Percentiles rank a stretch among this genome's conserved stretches.
phyloP scores from a whole-genome alignment of 2,797 vertebrate genomes.

The Parauchenoglanis punctatus region DNA sequence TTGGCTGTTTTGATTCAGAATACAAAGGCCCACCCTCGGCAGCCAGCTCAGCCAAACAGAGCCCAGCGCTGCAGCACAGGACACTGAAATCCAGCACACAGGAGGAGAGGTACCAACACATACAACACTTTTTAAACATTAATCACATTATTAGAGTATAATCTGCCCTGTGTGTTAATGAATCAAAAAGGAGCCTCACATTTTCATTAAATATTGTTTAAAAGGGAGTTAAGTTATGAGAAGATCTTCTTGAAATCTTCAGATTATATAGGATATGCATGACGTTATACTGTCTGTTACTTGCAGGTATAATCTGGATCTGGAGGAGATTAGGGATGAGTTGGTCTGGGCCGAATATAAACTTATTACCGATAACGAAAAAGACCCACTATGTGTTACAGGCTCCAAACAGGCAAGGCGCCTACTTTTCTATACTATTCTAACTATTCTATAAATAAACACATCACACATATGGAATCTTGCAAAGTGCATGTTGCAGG shows the following conservation, averaged over 20 bases:
- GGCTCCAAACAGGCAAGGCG: conserved; percentile 79
- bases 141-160: background rate
- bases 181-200: background rate
- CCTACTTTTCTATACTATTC: background rate
- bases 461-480: background rate
- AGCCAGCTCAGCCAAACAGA: conserved; percentile 92
- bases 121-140: background rate
- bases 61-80: conserved; percentile 92
- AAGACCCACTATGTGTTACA: conserved; percentile 70
- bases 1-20: conserved; percentile 72
- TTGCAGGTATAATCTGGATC: conserved; percentile 76
- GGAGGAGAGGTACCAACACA: conserved; percentile 80
- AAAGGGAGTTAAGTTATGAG: background rate
- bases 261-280: background rate
- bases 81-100: conserved; percentile 71
- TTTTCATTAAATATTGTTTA: background rate
- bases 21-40: conserved; percentile 92
- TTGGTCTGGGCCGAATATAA: conserved; percentile 83
- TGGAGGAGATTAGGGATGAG: conserved; percentile 81
- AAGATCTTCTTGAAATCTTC: background rate
- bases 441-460: background rate
- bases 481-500: background rate
- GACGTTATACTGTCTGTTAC: conserved; percentile 5
- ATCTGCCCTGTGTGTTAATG: background rate
- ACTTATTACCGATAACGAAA: conserved; percentile 75